These are phyloP conservation scores for Heliconius charithonia DNA, from an alignment of 2,888 invertebrate species.

Conservation along the genomic window DNA sequence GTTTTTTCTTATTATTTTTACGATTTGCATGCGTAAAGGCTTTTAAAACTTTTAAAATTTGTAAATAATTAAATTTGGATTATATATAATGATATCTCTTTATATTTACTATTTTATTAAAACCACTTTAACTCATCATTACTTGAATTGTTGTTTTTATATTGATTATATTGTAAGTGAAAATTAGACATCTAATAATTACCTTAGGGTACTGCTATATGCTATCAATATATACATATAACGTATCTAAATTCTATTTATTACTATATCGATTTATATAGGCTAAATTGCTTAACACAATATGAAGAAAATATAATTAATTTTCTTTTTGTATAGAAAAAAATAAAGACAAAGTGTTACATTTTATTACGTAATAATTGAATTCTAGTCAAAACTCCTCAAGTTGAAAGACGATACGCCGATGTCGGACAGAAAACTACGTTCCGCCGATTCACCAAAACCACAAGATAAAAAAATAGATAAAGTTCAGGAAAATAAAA, in stretches of 20 bases:
- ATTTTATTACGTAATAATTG: slow-evolving; percentile 19
- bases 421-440: slow-evolving; percentile 65
- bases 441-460: slow-evolving; percentile 71
- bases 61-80: background rate
- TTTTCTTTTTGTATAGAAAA: no score
- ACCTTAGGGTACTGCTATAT: no score
- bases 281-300: no score
- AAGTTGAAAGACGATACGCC: slow-evolving; percentile 67
- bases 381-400: slow-evolving; percentile 69
- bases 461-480: slow-evolving; percentile 57
- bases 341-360: no score
- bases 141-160: no score
- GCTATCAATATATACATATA: no score
- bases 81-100: background rate
- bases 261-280: no score
- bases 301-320: no score
- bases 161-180: no score
- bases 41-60: background rate
- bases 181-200: no score
- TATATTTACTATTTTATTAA: background rate
- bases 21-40: background rate
- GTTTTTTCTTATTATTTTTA: background rate
- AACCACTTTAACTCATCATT: no score
- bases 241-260: no score
- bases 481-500: slow-evolving; percentile 42